These are phyloP conservation scores for Spatulosminthurus flaviceps DNA, from an alignment of 2,888 invertebrate species.

Conservation along the genomic window DNA sequence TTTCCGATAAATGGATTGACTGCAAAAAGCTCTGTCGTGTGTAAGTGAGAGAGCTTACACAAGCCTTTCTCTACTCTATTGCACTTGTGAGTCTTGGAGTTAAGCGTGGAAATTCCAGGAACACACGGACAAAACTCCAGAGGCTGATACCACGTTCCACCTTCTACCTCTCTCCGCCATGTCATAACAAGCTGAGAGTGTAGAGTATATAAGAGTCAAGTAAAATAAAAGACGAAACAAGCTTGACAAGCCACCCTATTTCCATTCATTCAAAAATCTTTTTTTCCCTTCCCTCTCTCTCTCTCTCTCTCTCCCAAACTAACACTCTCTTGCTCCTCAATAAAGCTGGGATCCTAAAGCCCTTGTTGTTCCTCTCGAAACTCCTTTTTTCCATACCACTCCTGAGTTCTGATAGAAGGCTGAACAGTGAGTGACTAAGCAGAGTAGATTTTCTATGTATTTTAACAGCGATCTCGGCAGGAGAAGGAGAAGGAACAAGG, in stretches of 20 bases:
- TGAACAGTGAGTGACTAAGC: conserved; percentile 28
- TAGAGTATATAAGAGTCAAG: conserved; percentile 25
- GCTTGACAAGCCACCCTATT: conserved; percentile 27
- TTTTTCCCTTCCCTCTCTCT: not conserved
- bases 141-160: not conserved
- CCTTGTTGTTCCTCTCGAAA: conserved; percentile 8
- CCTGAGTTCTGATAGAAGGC: conserved; percentile 31
- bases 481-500: no score
- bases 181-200: not conserved
- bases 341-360: not conserved
- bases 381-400: not conserved
- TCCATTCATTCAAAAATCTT: conserved; percentile 34
- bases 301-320: not conserved
- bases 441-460: conserved; percentile 2
- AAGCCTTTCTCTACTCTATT: not conserved
- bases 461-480: not conserved
- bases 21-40: conserved; percentile 5
- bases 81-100: conserved; percentile 3
- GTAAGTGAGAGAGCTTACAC: not conserved
- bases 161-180: not conserved
- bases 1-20: conserved; percentile 13
- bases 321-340: not conserved
- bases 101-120: not conserved
- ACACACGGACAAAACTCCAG: not conserved
- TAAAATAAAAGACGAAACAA: conserved; percentile 38